phyloP scores from a whole-genome alignment of 2,888 invertebrate genomes.

The Morinoia aosen region DNA sequence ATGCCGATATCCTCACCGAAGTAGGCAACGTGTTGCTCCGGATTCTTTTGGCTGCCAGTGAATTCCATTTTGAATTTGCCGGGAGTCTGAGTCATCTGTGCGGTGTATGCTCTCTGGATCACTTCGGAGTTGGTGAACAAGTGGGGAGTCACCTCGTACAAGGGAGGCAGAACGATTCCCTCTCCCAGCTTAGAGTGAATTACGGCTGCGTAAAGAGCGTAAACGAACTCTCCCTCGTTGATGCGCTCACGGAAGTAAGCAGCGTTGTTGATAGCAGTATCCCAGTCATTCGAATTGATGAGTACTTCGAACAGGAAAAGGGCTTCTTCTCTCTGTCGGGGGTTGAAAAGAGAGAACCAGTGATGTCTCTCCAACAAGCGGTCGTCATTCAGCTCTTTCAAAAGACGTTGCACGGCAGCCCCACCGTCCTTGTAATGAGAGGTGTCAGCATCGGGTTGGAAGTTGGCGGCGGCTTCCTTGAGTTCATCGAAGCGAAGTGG shows the following conservation, averaged over 20 bases:
- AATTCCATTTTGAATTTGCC: conserved; percentile 69
- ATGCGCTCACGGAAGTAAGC: conserved; percentile 78
- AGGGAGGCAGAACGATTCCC: conserved; percentile 76
- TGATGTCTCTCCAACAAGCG: conserved; percentile 76
- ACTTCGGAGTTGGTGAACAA: conserved; percentile 78
- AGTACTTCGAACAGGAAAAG: conserved; percentile 79
- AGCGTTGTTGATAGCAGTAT: conserved; percentile 80
- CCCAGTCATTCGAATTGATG: conserved; percentile 80
- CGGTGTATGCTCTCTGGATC: conserved; percentile 72
- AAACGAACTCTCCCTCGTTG: conserved; percentile 79
- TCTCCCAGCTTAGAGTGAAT: conserved; percentile 73
- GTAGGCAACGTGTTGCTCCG: conserved; percentile 72
- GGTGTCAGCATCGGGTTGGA: conserved; percentile 72
- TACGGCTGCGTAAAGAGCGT: conserved; percentile 77
- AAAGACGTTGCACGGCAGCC: conserved; percentile 76
- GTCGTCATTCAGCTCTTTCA: conserved; percentile 75
- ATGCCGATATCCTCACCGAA: conserved; percentile 79
- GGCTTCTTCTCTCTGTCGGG: conserved; percentile 78
- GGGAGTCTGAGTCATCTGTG: conserved; percentile 68
- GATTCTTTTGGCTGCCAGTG: conserved; percentile 72
- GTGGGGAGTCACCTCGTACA: conserved; percentile 80
- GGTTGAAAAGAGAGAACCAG: conserved; percentile 78
- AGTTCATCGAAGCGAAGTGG: no score
- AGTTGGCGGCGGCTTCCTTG: background rate
- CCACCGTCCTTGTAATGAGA: conserved; percentile 76